A percentile compares a stretch with the other conserved stretches of the same genome.
phyloP scores from a whole-genome alignment of 2,113 vertebrate species.

The Aldabrachelys gigantea region DNA sequence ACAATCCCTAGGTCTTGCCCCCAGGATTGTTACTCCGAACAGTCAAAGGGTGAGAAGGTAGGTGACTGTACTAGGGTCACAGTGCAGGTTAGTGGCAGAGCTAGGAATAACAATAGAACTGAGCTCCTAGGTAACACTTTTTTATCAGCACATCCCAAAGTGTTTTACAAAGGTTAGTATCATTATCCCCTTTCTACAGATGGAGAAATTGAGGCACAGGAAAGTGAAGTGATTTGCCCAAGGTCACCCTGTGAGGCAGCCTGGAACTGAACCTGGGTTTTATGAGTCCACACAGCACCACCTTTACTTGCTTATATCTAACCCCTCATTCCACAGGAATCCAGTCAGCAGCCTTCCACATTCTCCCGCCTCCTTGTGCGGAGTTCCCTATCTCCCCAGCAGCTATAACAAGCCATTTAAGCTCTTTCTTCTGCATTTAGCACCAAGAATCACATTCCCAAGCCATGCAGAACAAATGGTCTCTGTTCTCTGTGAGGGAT shows the following conservation, averaged over 20 bases:
- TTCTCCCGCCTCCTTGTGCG: neutral
- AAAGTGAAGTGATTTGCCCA: neutral
- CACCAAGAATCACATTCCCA: neutral
- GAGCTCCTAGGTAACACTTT: neutral
- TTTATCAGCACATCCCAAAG: neutral
- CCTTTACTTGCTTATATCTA: neutral
- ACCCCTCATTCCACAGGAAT: neutral
- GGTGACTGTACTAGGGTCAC: neutral
- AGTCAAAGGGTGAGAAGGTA: neutral
- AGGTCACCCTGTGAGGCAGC: neutral
- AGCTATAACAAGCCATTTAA: neutral
- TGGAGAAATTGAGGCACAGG: neutral
- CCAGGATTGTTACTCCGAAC: too few species aligned
- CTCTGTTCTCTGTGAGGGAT: neutral
- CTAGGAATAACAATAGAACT: neutral
- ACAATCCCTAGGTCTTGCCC: neutral
- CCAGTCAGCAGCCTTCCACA: neutral
- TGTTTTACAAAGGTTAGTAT: neutral
- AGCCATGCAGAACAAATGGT: neutral
- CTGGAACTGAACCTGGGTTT: neutral
- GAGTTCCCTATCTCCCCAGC: neutral
- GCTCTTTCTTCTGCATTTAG: neutral
- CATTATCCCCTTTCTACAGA: neutral
- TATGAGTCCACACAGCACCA: neutral
- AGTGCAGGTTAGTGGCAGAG: neutral